These are phyloP conservation scores for Octomys mimax DNA, from an alignment of 2,797 vertebrate genomes.

Conservation along the genomic window DNA sequence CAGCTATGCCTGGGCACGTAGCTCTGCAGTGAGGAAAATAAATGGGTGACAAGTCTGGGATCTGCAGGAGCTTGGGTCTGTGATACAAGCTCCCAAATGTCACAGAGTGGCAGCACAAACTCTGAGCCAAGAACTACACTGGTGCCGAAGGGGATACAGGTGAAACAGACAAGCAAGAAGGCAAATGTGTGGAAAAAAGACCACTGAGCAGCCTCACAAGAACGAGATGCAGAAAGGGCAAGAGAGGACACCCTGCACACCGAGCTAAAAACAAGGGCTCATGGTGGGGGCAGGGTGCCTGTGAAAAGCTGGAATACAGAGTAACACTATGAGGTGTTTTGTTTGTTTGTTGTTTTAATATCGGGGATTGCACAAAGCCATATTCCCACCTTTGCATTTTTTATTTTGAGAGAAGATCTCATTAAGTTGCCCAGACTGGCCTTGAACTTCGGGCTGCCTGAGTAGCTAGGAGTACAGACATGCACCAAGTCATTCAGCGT, in stretches of 20 bases:
- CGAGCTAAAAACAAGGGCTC: background rate
- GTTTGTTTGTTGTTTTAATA: background rate
- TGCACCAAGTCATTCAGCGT: background rate
- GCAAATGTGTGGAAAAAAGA: rapidly evolving
- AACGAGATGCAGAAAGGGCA: background rate
- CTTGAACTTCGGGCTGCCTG: background rate
- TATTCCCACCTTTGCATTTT: background rate
- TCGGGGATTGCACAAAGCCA: background rate
- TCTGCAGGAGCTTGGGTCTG: background rate
- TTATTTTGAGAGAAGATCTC: background rate
- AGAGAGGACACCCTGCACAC: rapidly evolving
- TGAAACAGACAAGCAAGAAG: background rate
- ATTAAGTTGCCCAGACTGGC: background rate
- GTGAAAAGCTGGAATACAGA: background rate
- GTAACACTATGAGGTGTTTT: background rate
- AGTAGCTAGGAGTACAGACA: background rate
- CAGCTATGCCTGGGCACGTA: rapidly evolving
- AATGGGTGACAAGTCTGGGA: rapidly evolving
- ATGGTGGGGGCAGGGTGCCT: background rate
- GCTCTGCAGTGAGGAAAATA: background rate
- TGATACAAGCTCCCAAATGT: background rate
- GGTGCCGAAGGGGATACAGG: background rate
- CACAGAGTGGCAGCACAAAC: background rate
- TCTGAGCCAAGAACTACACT: background rate
- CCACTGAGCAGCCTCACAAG: background rate